phyloP scores from a whole-genome alignment of 2,888 invertebrate genomes.

The Synanthedon andrenaeformis region DNA sequence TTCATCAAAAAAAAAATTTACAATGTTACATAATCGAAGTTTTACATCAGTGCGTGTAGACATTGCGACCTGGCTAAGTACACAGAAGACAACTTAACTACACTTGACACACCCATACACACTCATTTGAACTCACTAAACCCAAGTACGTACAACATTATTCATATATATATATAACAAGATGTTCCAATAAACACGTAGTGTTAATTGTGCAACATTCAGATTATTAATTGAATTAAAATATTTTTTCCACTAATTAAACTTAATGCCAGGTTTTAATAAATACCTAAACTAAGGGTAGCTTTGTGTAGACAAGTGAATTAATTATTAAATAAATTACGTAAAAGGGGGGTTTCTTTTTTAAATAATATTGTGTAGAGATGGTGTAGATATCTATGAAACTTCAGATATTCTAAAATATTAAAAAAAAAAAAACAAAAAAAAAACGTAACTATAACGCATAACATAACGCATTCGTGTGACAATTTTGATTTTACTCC shows the following conservation, averaged over 20 bases:
- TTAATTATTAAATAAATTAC: too few species aligned
- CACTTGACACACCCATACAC: not conserved
- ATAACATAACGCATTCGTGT: too few species aligned
- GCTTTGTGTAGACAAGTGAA: slow-evolving; percentile 3
- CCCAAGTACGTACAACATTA: not conserved
- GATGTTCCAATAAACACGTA: not conserved
- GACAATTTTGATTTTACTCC: too few species aligned
- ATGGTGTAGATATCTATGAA: too few species aligned
- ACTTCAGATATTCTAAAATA: too few species aligned
- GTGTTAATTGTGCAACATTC: not conserved
- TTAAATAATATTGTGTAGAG: too few species aligned
- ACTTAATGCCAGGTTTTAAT: slow-evolving; percentile 4
- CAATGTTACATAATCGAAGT: slow-evolving; percentile 30
- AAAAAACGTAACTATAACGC: too few species aligned
- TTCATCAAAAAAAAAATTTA: slow-evolving; percentile 33
- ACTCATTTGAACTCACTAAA: not conserved
- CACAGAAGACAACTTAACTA: slow-evolving; percentile 7
- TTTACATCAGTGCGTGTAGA: slow-evolving; percentile 28
- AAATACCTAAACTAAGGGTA: slow-evolving; percentile 9
- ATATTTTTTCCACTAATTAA: not conserved
- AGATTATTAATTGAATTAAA: not conserved
- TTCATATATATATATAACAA: not conserved
- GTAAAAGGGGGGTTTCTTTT: too few species aligned
- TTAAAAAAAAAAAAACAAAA: too few species aligned
- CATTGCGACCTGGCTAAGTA: slow-evolving; percentile 7